Evolutionary conservation across 2,113 vertebrate species (phyloP).

Genomic region (Oryzias celebensis): DNA sequence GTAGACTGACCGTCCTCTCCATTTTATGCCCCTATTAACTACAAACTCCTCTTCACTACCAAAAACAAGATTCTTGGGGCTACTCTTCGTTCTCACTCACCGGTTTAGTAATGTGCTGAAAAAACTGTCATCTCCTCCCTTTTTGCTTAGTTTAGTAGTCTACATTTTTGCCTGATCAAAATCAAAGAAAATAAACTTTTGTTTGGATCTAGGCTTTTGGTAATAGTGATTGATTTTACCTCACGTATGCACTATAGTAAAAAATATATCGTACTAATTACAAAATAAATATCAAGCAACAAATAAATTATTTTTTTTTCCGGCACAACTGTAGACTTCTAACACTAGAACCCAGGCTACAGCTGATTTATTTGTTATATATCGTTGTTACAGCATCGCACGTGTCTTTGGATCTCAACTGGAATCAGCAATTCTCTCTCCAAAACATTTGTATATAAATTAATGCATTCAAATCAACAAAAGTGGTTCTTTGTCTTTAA

Average conservation of each 20-base stretch:
- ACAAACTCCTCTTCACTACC: background rate
- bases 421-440: too few relatives aligned
- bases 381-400: too few relatives aligned
- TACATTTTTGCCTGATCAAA: constrained; percentile 31
- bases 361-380: too few relatives aligned
- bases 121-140: constrained; percentile 25
- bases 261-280: too few relatives aligned
- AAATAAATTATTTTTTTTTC: too few relatives aligned
- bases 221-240: background rate
- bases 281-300: too few relatives aligned
- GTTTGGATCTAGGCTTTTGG: accelerated
- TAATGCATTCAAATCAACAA: too few relatives aligned
- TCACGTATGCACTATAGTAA: background rate
- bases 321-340: too few relatives aligned
- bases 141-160: background rate
- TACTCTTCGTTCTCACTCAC: background rate
- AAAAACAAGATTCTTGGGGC: background rate
- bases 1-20: constrained; percentile 70
- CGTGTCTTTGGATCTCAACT: too few relatives aligned
- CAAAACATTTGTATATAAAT: too few relatives aligned
- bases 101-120: constrained; percentile 34
- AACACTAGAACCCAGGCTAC: too few relatives aligned
- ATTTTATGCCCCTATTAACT: constrained; percentile 35
- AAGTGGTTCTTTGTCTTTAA: too few relatives aligned
- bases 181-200: background rate